phyloP scores from a whole-genome alignment of 2,888 invertebrate species.

The Perdita meconis region DNA sequence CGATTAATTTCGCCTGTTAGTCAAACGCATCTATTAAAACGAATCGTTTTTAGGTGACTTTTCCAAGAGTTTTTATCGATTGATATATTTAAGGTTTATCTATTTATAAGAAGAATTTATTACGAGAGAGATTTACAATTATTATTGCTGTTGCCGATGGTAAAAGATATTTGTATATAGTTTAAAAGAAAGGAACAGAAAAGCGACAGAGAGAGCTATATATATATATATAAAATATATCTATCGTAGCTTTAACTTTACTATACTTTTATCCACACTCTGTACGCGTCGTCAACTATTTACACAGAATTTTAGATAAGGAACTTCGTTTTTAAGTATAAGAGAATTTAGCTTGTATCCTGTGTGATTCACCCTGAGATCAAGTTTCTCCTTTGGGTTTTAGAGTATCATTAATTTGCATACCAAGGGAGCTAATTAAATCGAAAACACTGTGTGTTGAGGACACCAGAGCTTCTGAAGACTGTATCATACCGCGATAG shows the following conservation, averaged over 20 bases:
- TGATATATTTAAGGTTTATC: constrained; percentile 60
- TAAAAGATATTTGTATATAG: constrained; percentile 66
- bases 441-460: constrained; percentile 47
- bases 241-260: constrained; percentile 58
- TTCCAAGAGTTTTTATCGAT: constrained; percentile 60
- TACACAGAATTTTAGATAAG: constrained; percentile 25
- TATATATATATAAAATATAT: constrained; percentile 52
- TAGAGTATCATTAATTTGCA: constrained; percentile 36
- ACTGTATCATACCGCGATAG: constrained; percentile 51
- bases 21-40: constrained; percentile 9
- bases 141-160: constrained; percentile 57
- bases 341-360: constrained; percentile 6
- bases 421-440: too few relatives aligned
- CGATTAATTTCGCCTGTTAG: background rate
- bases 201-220: constrained; percentile 38
- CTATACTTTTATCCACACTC: constrained; percentile 29
- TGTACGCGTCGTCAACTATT: constrained; percentile 37
- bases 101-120: constrained; percentile 63
- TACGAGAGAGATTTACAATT: constrained; percentile 57
- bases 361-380: constrained; percentile 2
- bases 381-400: constrained; percentile 20
- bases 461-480: constrained; percentile 45
- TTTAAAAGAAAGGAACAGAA: constrained; percentile 43
- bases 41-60: constrained; percentile 52
- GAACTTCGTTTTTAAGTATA: constrained; percentile 5